Evolutionary conservation across 2,113 vertebrate genomes (phyloP), one percentile per base, ranked within the genome.

Genomic region (Saguinus midas): DNA sequence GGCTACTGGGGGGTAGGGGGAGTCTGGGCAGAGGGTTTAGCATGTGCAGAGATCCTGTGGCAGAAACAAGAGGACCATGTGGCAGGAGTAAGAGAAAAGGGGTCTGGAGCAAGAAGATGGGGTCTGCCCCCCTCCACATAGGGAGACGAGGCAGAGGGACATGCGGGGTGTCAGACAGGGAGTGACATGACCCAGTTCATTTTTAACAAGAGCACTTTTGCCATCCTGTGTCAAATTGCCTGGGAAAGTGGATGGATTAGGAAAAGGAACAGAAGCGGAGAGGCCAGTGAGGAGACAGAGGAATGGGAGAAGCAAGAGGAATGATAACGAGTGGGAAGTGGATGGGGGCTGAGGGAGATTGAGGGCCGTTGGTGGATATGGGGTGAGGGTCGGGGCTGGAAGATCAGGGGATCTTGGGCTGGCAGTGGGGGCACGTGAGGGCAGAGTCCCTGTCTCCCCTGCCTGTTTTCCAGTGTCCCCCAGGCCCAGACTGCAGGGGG

Each of bases 1-100:
- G 64, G 27, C 12, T 7, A 7, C 29, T 5, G 12, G 21, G 23
- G 4, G n/a, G 14, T 18, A 0, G 3, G 8, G 14, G 4, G 21
- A 40, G 37, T 20, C 45, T 29, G 23, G 45, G 58, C 4, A n/a
- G 52, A 78, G 35, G 29, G n/a, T 29, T 23, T 23, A 25, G 76
- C 7, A 5, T 2, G 10, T 35, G 50, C 57, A 48, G 80, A 95
- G 37, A 10, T 32, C 79, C 87, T 25, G 25, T 57, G 58, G 32
- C 83, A 85, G 89, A 88, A 64, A 37, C 9, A 43, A 50, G 52
- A 58, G 27, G 32, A 40, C 25, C 11, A 0, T 2, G 9, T n/a
- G 23, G 25, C 29, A 72, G 76, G 40, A 17, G 68, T 45, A 48
- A 79, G 50, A 87, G 32, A 11, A 57, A 79, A 75, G 48, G 55